Conservation (phyloP, 1,140 invertebrate genomes). For the Asobara japonica region DNA sequence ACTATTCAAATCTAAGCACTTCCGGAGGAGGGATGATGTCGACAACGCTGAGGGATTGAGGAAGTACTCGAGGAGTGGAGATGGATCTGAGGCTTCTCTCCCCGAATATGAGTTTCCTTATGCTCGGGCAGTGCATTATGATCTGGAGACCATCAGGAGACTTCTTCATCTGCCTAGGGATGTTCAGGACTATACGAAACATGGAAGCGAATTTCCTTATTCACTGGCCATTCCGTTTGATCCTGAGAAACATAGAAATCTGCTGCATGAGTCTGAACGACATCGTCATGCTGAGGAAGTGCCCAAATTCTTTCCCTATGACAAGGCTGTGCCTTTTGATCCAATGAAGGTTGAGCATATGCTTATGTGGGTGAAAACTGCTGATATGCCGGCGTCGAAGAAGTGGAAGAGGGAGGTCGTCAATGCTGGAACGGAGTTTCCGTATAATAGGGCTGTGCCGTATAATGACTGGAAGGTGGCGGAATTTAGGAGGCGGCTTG, state of each 20-base stretch:
- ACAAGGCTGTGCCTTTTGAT: constrained; percentile 26
- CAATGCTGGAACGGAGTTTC: constrained; percentile 10
- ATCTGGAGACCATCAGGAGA: neutral
- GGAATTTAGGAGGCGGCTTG: constrained; percentile 1
- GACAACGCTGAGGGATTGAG: neutral
- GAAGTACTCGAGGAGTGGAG: neutral
- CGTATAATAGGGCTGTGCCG: constrained; percentile 27
- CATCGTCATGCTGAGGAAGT: neutral
- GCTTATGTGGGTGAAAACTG: neutral
- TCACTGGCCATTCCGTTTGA: constrained; percentile 29
- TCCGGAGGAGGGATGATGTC: neutral
- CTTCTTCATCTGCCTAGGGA: constrained; percentile 4
- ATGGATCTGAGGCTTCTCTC: neutral
- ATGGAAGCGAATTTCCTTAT: constrained; percentile 32
- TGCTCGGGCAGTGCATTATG: constrained; percentile 21
- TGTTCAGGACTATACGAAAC: neutral
- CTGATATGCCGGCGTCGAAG: constrained; percentile 7
- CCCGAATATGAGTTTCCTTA: constrained; percentile 21
- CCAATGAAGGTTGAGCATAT: constrained; percentile 17
- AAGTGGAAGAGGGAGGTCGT: constrained; percentile 22
- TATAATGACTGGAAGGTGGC: constrained; percentile 21
- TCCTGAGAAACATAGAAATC: constrained; percentile 24
- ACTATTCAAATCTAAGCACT: neutral
- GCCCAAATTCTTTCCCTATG: constrained; percentile 28
- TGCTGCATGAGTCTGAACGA: neutral